These are phyloP conservation scores for Caenorhabditis latens DNA, from an alignment of 1,140 invertebrate genomes.

Conservation along the genomic window DNA sequence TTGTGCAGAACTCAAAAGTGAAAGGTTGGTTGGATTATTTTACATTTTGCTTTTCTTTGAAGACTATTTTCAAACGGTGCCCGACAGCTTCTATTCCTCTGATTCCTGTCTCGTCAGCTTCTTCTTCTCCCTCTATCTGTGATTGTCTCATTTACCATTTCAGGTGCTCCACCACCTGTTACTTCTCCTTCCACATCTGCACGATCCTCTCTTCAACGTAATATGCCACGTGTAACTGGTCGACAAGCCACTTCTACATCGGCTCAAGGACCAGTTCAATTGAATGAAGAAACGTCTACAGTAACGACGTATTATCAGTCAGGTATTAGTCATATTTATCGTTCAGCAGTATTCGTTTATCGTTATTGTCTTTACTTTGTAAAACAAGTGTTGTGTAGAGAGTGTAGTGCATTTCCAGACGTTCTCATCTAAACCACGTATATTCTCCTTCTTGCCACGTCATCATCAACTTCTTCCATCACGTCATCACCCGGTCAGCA, in stretches of 20 bases:
- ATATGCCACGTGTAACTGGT: slow-evolving; percentile 55
- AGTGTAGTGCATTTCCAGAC: slow-evolving; percentile 59
- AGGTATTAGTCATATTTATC: slow-evolving; percentile 29
- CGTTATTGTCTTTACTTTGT: not conserved
- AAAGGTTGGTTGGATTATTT: slow-evolving; percentile 42
- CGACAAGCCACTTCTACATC: slow-evolving; percentile 69
- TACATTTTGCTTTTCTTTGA: not conserved
- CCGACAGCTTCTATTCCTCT: not conserved
- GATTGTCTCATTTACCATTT: slow-evolving; percentile 27
- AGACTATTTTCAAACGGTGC: too few species aligned
- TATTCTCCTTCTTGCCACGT: slow-evolving; percentile 36
- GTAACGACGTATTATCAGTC: slow-evolving; percentile 83
- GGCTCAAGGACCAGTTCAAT: slow-evolving; percentile 87
- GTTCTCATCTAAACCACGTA: slow-evolving; percentile 49
- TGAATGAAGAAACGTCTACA: slow-evolving; percentile 93
- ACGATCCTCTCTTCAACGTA: slow-evolving; percentile 47
- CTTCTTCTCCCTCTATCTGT: slow-evolving; percentile 79
- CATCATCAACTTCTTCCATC: slow-evolving; percentile 25
- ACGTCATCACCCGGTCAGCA: slow-evolving; percentile 27
- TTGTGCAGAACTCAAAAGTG: slow-evolving; percentile 82
- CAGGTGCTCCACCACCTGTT: slow-evolving; percentile 27
- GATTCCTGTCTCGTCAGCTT: slow-evolving; percentile 77
- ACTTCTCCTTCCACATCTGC: slow-evolving; percentile 40
- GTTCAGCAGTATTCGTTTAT: slow-evolving; percentile 12
- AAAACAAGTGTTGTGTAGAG: not conserved